phyloP scores from a whole-genome alignment of 1,140 invertebrate species.

The Vanessa tameamea region DNA sequence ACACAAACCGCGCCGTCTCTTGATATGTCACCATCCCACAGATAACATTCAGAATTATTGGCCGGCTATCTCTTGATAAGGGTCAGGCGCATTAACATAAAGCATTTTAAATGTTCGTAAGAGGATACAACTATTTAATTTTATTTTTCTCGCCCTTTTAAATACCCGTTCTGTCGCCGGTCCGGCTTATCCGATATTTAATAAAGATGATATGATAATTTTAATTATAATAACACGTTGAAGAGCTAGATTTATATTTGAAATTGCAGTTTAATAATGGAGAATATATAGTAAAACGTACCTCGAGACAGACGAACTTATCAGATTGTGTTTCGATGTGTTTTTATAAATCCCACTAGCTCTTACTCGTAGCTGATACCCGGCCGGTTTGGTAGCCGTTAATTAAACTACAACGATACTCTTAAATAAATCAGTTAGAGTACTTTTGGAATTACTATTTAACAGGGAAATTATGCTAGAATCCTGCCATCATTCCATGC shows the following conservation, averaged over 20 bases:
- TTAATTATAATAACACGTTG: slow-evolving; percentile 28
- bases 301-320: background rate
- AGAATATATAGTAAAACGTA: background rate
- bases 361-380: too few relatives aligned
- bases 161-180: slow-evolving; percentile 34
- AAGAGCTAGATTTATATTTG: slow-evolving; percentile 9
- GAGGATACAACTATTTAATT: slow-evolving; percentile 37
- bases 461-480: too few relatives aligned
- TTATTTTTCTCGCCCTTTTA: slow-evolving; percentile 38
- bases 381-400: too few relatives aligned
- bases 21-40: slow-evolving; percentile 25
- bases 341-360: too few relatives aligned
- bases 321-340: background rate
- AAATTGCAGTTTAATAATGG: background rate
- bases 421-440: too few relatives aligned
- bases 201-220: slow-evolving; percentile 33
- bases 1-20: background rate
- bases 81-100: slow-evolving; percentile 47
- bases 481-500: too few relatives aligned
- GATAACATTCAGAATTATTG: slow-evolving; percentile 37
- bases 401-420: too few relatives aligned
- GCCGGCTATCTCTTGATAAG: slow-evolving; percentile 42
- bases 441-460: too few relatives aligned
- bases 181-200: slow-evolving; percentile 31
- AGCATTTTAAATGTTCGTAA: slow-evolving; percentile 45